Percentiles rank a stretch among this genome's conserved stretches.
These are phyloP conservation scores for Malurus alboscapulatus DNA, from an alignment of 2,113 vertebrate species.

Conservation along the genomic window DNA sequence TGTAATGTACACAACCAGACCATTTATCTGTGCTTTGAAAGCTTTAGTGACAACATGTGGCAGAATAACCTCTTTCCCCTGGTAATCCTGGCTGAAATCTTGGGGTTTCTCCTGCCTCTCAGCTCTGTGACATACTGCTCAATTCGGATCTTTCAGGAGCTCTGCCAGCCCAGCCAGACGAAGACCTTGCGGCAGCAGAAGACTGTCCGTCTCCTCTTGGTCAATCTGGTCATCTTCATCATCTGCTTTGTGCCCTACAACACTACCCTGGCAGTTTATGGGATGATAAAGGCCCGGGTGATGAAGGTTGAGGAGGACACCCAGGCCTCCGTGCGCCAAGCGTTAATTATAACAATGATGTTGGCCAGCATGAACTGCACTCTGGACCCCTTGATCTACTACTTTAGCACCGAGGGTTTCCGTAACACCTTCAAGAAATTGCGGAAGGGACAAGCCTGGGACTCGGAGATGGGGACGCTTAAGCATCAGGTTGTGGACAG, in stretches of 20 bases:
- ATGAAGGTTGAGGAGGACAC: not conserved
- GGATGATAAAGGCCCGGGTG: slow-evolving; percentile 67
- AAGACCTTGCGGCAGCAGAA: slow-evolving; percentile 64
- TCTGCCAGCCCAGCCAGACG: slow-evolving; percentile 40
- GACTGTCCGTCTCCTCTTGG: slow-evolving; percentile 74
- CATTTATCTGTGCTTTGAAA: slow-evolving; percentile 74
- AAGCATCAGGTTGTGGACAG: not conserved
- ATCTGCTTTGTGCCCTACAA: slow-evolving; percentile 83
- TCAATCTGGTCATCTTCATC: slow-evolving; percentile 79
- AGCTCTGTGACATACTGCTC: slow-evolving; percentile 71
- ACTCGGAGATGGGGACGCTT: not conserved
- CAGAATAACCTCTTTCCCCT: slow-evolving; percentile 68
- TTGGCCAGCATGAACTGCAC: slow-evolving; percentile 78
- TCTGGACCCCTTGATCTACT: slow-evolving; percentile 80
- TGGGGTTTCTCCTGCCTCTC: slow-evolving; percentile 79
- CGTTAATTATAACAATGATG: slow-evolving; percentile 68
- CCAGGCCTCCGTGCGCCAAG: slow-evolving; percentile 31
- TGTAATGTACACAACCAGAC: not conserved
- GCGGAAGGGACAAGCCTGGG: slow-evolving; percentile 27
- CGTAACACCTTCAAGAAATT: slow-evolving; percentile 73
- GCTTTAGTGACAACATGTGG: slow-evolving; percentile 73
- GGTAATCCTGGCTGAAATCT: slow-evolving; percentile 71
- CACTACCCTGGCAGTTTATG: slow-evolving; percentile 71
- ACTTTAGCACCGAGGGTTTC: slow-evolving; percentile 82
- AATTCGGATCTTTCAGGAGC: slow-evolving; percentile 65